Conservation (phyloP, 1,140 invertebrate species). For the Lethocerus indicus region DNA sequence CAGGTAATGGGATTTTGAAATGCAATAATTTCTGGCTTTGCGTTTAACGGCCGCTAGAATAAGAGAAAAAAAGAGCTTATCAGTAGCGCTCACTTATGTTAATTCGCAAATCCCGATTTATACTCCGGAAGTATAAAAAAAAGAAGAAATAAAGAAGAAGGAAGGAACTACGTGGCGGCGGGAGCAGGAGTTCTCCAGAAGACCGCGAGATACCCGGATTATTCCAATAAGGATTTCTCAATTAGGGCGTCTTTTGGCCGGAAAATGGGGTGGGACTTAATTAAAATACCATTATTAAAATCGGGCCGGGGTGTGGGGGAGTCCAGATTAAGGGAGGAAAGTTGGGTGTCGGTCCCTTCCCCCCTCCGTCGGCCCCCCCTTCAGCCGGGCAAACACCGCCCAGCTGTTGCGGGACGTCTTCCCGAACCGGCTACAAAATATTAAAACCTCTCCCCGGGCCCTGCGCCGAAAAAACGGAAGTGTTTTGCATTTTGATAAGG, state of each 20-base stretch:
- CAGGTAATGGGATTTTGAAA: no score
- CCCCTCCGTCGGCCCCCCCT: neutral
- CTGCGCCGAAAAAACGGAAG: conserved; percentile 7
- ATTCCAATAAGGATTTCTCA: conserved; percentile 14
- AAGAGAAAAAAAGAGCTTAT: no score
- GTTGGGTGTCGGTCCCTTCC: conserved; percentile 2
- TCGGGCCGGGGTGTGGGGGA: no score
- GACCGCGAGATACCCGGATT: conserved; percentile 12
- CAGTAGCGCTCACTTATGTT: no score
- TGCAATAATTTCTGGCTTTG: no score
- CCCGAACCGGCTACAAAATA: conserved; percentile 10
- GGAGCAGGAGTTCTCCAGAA: no score
- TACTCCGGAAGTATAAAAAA: no score
- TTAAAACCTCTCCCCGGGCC: conserved; percentile 11
- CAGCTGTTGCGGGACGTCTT: conserved; percentile 4
- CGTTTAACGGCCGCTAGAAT: no score
- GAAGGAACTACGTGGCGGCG: no score
- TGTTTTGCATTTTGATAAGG: conserved; percentile 17
- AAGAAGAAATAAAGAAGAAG: no score
- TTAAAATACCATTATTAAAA: conserved; percentile 18
- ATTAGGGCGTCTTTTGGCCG: conserved; percentile 6
- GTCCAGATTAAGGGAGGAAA: conserved; percentile 10
- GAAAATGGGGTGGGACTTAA: conserved; percentile 12
- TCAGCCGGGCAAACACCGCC: neutral
- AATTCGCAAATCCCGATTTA: no score